phyloP scores from a whole-genome alignment of 1,140 invertebrate genomes.

The Drosophila parvula region DNA sequence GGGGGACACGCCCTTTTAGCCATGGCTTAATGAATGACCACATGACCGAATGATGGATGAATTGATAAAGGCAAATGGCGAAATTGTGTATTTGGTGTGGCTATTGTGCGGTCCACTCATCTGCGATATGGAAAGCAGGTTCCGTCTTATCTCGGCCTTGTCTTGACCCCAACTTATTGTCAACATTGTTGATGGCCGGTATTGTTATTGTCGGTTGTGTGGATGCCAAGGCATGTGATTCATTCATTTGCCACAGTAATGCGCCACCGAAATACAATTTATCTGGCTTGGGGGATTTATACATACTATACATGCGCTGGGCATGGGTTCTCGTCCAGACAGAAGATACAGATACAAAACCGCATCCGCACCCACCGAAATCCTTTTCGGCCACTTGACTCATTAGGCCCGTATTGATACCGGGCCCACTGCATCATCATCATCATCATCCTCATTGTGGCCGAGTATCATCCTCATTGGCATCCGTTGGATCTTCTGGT shows the following conservation, averaged over 20 bases:
- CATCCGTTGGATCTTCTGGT: conserved; percentile 61
- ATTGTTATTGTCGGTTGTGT: conserved; percentile 36
- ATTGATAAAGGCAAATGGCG: conserved; percentile 61
- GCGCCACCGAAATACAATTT: conserved; percentile 68
- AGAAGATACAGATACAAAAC: conserved; percentile 35
- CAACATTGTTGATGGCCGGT: conserved; percentile 58
- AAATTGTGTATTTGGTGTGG: conserved; percentile 49
- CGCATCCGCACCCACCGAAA: conserved; percentile 71
- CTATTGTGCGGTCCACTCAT: conserved; percentile 63
- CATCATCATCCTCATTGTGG: conserved; percentile 3
- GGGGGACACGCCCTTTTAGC: conserved; percentile 47
- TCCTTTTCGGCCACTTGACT: conserved; percentile 79
- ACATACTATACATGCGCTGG: conserved; percentile 13
- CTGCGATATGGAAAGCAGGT: conserved; percentile 42
- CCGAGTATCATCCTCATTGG: conserved; percentile 17
- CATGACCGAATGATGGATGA: conserved; percentile 66
- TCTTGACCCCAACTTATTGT: conserved; percentile 68
- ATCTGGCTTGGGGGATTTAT: conserved; percentile 69
- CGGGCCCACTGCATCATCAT: conserved; percentile 45
- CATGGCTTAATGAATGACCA: conserved; percentile 61
- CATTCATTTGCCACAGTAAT: conserved; percentile 74
- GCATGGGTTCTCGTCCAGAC: conserved; percentile 40
- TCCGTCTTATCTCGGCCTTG: conserved; percentile 54
- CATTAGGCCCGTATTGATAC: conserved; percentile 77
- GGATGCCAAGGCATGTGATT: conserved; percentile 59